Percentiles rank a stretch among this genome's conserved stretches.
Evolutionary conservation across 2,888 invertebrate species (phyloP).

Genomic region (Habrosyne pyritoides): DNA sequence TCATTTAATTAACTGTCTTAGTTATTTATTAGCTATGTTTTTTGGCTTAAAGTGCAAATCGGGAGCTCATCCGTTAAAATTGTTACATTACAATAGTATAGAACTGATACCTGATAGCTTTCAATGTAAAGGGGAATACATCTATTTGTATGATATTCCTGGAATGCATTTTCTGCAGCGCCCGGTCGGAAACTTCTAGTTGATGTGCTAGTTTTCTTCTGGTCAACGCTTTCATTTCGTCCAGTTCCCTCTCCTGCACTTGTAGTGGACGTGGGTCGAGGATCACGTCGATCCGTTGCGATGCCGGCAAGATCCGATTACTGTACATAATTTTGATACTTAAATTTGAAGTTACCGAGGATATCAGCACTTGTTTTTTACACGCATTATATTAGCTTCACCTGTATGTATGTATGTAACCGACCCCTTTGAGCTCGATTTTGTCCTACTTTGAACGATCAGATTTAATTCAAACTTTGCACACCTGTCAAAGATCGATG

Average conservation of each 20-base stretch:
- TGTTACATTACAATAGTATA: too few relatives aligned
- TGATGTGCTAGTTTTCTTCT: constrained; percentile 87
- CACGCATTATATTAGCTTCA: too few relatives aligned
- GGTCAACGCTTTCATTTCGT: constrained; percentile 85
- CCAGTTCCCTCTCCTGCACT: constrained; percentile 84
- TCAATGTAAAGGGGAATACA: constrained; percentile 84
- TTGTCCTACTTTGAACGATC: too few relatives aligned
- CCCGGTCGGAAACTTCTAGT: constrained; percentile 87
- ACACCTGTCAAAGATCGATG: too few relatives aligned
- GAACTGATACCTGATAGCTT: constrained; percentile 79
- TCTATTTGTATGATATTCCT: constrained; percentile 87
- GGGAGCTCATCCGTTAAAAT: too few relatives aligned
- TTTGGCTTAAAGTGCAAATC: too few relatives aligned
- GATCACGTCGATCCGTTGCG: constrained; percentile 86
- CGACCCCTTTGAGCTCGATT: too few relatives aligned
- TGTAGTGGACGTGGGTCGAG: constrained; percentile 87
- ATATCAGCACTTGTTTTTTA: too few relatives aligned
- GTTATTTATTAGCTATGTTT: neutral
- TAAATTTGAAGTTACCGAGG: neutral
- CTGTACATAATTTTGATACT: constrained; percentile 32
- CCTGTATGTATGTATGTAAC: too few relatives aligned
- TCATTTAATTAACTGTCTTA: too few relatives aligned
- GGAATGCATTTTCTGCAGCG: constrained; percentile 84
- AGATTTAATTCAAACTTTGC: too few relatives aligned
- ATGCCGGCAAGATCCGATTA: constrained; percentile 84